phyloP scores from a whole-genome alignment of 2,113 vertebrate genomes.

The Rana temporaria region DNA sequence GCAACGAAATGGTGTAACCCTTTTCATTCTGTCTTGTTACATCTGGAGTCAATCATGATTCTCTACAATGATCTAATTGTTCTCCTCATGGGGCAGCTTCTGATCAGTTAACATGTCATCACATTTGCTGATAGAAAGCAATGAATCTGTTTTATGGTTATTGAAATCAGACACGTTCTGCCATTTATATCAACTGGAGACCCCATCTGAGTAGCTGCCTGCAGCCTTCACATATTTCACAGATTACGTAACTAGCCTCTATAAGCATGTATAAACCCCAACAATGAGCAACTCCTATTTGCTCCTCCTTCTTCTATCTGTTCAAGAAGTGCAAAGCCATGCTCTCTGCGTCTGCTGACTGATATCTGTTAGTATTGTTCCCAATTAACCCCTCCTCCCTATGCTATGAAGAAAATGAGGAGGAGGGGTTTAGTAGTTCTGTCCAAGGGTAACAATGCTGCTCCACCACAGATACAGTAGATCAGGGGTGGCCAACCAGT shows the following conservation, averaged over 20 bases:
- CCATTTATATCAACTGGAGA: conserved; percentile 4
- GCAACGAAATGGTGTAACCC: conserved; percentile 29
- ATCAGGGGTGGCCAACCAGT: too few relatives aligned
- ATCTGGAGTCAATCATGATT: conserved; percentile 32
- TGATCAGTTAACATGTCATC: conserved; percentile 45
- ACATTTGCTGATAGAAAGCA: conserved; percentile 20
- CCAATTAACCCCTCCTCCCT: too few relatives aligned
- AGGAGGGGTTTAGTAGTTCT: too few relatives aligned
- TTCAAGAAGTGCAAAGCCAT: too few relatives aligned
- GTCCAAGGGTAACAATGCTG: too few relatives aligned
- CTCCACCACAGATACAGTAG: too few relatives aligned
- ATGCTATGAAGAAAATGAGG: too few relatives aligned
- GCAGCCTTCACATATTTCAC: conserved; percentile 15
- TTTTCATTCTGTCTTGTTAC: conserved; percentile 2
- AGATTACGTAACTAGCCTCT: not conserved
- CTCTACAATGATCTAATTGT: conserved; percentile 43
- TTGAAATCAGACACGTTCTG: not conserved
- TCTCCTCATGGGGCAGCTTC: conserved; percentile 24
- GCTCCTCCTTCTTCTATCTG: too few relatives aligned
- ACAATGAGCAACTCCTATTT: too few relatives aligned
- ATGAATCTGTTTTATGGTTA: conserved; percentile 12
- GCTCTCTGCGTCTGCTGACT: too few relatives aligned
- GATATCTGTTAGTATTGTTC: too few relatives aligned
- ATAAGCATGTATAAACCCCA: too few relatives aligned
- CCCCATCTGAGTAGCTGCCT: not conserved